Evolutionary conservation across 2,113 vertebrate genomes (phyloP).

Genomic region (Toxotes jaculatrix): DNA sequence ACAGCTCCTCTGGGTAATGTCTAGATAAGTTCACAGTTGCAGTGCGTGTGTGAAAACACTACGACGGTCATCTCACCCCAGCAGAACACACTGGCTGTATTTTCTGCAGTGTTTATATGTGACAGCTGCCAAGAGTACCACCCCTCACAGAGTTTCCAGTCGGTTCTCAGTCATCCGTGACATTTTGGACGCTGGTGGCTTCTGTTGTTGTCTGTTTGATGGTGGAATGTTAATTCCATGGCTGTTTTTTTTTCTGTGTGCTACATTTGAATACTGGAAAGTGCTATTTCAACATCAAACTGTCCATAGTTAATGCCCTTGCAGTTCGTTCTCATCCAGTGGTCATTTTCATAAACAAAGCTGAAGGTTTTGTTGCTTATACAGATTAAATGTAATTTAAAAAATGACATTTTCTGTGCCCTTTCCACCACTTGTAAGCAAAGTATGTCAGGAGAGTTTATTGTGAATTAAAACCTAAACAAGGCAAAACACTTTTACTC

Average conservation of each 20-base stretch:
- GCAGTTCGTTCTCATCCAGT: neutral
- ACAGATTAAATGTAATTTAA: neutral
- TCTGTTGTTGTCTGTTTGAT: constrained; percentile 45
- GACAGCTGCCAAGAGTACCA: constrained; percentile 58
- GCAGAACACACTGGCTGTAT: constrained; percentile 33
- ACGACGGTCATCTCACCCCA: constrained; percentile 15
- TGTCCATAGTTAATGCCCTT: neutral
- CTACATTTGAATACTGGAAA: constrained; percentile 4
- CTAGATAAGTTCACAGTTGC: no score
- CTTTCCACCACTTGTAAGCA: neutral
- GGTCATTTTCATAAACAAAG: neutral
- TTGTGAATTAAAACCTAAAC: neutral
- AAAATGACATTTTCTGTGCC: neutral
- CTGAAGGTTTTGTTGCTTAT: neutral
- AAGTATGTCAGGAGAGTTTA: neutral
- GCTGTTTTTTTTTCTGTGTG: constrained; percentile 21
- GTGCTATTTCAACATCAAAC: neutral
- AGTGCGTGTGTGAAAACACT: no score
- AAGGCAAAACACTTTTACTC: neutral
- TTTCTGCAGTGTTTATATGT: constrained; percentile 50
- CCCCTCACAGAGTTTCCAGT: constrained; percentile 53
- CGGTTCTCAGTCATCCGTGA: constrained; percentile 61
- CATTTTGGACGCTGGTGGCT: constrained; percentile 55
- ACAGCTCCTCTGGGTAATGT: no score
- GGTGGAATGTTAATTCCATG: constrained; percentile 12